These are phyloP conservation scores for Benthosema pterotum DNA, from an alignment of 2,797 vertebrate species.

Conservation along the genomic window DNA sequence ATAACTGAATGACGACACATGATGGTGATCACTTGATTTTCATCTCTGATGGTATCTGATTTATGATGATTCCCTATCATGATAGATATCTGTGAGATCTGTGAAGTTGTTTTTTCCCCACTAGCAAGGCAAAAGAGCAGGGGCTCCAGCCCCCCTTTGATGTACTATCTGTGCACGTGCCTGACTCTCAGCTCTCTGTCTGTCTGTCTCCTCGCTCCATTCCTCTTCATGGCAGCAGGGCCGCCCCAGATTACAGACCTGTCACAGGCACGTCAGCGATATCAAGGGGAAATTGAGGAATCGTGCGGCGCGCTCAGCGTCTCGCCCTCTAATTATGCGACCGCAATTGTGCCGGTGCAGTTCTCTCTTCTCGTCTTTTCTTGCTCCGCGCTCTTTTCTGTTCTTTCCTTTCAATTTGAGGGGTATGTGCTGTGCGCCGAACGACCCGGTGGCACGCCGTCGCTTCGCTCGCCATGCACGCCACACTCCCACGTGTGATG, in stretches of 20 bases:
- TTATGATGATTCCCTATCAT: no score
- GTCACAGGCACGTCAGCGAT: slow-evolving; percentile 59
- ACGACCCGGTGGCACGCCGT: slow-evolving; percentile 48
- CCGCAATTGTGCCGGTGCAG: slow-evolving; percentile 54
- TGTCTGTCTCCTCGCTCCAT: slow-evolving; percentile 16
- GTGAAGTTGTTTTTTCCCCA: no score
- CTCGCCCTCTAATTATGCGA: slow-evolving; percentile 80
- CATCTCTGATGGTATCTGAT: no score
- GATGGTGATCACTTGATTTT: no score
- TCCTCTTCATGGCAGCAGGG: slow-evolving; percentile 38
- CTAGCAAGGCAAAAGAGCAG: no score
- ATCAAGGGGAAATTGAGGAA: slow-evolving; percentile 79
- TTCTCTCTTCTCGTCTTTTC: slow-evolving; percentile 11
- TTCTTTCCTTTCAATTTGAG: slow-evolving; percentile 59
- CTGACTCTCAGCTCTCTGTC: background rate
- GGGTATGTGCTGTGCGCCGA: slow-evolving; percentile 41
- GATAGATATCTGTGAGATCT: no score
- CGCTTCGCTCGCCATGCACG: slow-evolving; percentile 26
- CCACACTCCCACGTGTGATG: slow-evolving; percentile 53
- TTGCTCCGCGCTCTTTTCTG: slow-evolving; percentile 2
- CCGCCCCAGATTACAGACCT: slow-evolving; percentile 72
- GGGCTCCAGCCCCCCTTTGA: no score
- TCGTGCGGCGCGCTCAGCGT: slow-evolving; percentile 70
- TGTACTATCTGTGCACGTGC: no score
- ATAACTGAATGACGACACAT: no score